Percentiles rank a stretch among this genome's conserved stretches.
Evolutionary conservation across 1,140 invertebrate genomes (phyloP).

Genomic region (Callitettix versicolor): DNA sequence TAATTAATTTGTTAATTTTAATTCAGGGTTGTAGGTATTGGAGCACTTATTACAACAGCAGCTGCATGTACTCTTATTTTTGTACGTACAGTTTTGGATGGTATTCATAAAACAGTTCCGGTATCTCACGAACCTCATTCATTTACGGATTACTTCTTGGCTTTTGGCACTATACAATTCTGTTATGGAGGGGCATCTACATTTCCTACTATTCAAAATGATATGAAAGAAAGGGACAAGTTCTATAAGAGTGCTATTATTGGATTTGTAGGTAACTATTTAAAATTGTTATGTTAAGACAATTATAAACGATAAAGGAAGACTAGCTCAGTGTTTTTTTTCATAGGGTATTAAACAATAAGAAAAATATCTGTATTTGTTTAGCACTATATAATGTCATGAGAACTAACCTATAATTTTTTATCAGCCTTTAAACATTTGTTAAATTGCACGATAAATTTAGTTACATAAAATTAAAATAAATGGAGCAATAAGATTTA

Average conservation of each 20-base stretch:
- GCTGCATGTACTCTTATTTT: conserved; percentile 46
- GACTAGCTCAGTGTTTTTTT: too few relatives aligned
- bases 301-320: too few relatives aligned
- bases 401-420: too few relatives aligned
- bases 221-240: conserved; percentile 46
- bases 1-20: neutral
- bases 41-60: conserved; percentile 44
- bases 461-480: too few relatives aligned
- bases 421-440: too few relatives aligned
- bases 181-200: conserved; percentile 53
- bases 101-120: conserved; percentile 29
- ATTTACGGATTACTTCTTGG: conserved; percentile 43
- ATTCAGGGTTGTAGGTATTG: conserved; percentile 38
- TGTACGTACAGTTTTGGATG: conserved; percentile 41
- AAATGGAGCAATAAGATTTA: too few relatives aligned
- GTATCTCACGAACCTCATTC: conserved; percentile 29
- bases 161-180: conserved; percentile 53
- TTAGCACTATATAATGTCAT: too few relatives aligned
- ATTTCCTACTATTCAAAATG: conserved; percentile 60
- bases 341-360: too few relatives aligned
- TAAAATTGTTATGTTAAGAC: too few relatives aligned
- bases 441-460: too few relatives aligned
- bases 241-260: conserved; percentile 41
- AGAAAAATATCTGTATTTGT: too few relatives aligned
- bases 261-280: conserved; percentile 42